phyloP scores from a whole-genome alignment of 2,888 invertebrate genomes.

The Gandaritis pyraliata region DNA sequence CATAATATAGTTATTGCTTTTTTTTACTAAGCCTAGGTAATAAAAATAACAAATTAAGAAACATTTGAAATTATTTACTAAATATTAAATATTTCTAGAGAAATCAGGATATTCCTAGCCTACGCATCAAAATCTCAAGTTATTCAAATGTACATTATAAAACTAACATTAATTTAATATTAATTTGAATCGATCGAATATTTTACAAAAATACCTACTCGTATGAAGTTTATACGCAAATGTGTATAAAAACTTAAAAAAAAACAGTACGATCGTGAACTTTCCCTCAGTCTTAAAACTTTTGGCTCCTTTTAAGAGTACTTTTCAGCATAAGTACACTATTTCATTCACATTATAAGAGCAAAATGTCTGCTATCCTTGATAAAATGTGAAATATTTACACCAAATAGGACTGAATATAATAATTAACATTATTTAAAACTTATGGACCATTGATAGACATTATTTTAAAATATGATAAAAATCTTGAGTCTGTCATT shows the following conservation, averaged over 20 bases:
- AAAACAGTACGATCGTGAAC: slow-evolving; percentile 61
- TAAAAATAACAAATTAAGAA: neutral
- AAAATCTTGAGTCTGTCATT: slow-evolving; percentile 65
- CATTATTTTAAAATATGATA: slow-evolving; percentile 48
- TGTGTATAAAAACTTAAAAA: slow-evolving; percentile 21
- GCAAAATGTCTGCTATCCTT: slow-evolving; percentile 37
- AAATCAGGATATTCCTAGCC: slow-evolving; percentile 1
- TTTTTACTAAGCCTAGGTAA: slow-evolving; percentile 12
- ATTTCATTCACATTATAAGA: slow-evolving; percentile 39
- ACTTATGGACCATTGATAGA: slow-evolving; percentile 44
- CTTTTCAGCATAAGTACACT: slow-evolving; percentile 44
- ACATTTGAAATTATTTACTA: neutral
- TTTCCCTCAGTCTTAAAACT: slow-evolving; percentile 81
- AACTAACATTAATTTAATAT: neutral
- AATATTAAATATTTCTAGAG: neutral
- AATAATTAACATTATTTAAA: slow-evolving; percentile 25
- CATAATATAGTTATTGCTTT: slow-evolving; percentile 14
- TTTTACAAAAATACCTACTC: slow-evolving; percentile 13
- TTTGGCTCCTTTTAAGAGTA: slow-evolving; percentile 81
- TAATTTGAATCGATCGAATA: slow-evolving; percentile 18
- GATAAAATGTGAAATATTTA: slow-evolving; percentile 47
- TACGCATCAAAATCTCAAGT: slow-evolving; percentile 7
- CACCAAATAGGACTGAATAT: slow-evolving; percentile 51
- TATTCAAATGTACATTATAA: neutral
- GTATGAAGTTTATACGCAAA: slow-evolving; percentile 11